Evolutionary conservation across 2,888 invertebrate species (phyloP), one percentile per base, ranked within the genome.

Genomic region (Terebella lapidaria): DNA sequence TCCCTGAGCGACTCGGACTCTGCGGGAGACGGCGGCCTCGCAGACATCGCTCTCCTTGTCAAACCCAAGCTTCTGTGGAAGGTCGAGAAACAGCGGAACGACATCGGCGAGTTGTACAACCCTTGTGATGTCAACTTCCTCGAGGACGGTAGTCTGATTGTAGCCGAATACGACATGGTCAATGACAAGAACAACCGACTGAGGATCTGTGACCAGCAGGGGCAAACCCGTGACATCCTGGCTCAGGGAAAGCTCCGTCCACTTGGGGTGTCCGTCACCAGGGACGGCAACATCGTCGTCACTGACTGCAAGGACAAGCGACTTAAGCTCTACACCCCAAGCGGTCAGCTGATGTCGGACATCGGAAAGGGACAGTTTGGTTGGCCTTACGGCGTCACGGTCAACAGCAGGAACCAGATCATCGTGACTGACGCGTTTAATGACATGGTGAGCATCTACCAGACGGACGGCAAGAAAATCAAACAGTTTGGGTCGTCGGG

Each of bases 361-460:
- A 60, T 66, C 28, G 68, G 68, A 1, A 67, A 66, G 56, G 65
- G 66, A 1, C 58, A 61, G 57, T 68, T 68, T 54, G 67, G 67
- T 0, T 67, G 68, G 67, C 67, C 67, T 4, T 64, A 64, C 29
- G 68, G 68, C 5, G 58, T 68, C n/a, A 61, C 65, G 1, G 92
- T 95, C 71, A 96, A 95, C 83, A 87, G 94, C 69, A 94, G 94
- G 74, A 94, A 96, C 57, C 94, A 96, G 78, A 92, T 92, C 81
- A 93, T 97, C 76, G 94, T 97, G 67, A 92, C 95, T 62, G 97
- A 99, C 82, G 87, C 94, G 80, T 96, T 96, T 83, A 85, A 85
- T 83, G 96, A 99, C 84, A 88, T 95, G 71, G 91, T 96, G 81
- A 80, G 80, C 64, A 89, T 96, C 65, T 90, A 95, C 81, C 94